These are phyloP conservation scores for Monochamus alternatus DNA, from an alignment of 2,888 invertebrate species.

Conservation along the genomic window DNA sequence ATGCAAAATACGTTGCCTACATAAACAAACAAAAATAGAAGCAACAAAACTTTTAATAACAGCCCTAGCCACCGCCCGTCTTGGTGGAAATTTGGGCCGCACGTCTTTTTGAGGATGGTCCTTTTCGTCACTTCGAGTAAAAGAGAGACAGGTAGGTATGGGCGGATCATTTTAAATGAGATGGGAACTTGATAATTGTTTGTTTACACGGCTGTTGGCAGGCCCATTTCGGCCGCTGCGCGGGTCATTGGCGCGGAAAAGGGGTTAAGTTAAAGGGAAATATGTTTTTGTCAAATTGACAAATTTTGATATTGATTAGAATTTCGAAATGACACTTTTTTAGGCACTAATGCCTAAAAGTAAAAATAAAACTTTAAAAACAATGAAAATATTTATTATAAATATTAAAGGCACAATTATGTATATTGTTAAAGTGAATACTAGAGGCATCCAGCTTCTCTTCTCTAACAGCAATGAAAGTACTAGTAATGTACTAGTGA, in stretches of 20 bases:
- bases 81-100: background rate
- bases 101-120: background rate
- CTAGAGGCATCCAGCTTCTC: no score
- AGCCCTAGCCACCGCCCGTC: constrained; percentile 18
- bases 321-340: no score
- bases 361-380: no score
- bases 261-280: background rate
- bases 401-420: no score
- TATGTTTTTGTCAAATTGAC: no score
- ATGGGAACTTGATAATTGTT: constrained; percentile 61
- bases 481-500: no score
- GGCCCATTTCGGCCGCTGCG: constrained; percentile 47
- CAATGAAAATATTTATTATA: no score
- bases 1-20: background rate
- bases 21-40: constrained; percentile 31
- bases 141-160: constrained; percentile 38
- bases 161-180: constrained; percentile 42
- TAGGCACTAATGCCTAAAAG: no score
- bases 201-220: constrained; percentile 64
- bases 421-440: no score
- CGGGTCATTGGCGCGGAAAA: background rate
- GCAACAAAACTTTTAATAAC: constrained; percentile 13
- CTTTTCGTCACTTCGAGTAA: constrained; percentile 7
- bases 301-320: no score
- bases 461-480: no score